Evolutionary conservation across 2,797 vertebrate genomes (phyloP), one percentile per base, ranked within the genome.

Genomic region (Sitta carolinensis): DNA sequence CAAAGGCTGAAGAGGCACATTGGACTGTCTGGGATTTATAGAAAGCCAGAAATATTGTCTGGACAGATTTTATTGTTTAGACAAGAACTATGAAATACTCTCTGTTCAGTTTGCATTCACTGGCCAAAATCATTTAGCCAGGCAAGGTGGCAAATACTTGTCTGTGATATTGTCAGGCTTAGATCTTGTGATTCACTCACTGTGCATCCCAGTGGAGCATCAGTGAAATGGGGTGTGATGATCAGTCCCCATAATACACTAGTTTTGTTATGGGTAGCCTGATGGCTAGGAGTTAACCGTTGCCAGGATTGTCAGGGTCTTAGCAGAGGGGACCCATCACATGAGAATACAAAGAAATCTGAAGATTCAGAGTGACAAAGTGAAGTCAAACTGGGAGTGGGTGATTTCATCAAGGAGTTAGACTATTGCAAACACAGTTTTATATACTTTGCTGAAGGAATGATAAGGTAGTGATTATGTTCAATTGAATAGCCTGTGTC

Each of bases 241-340:
- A 81, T 57, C 17, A n/a, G 17, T 21, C 30, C 43, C 13, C 40
- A 40, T 32, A 84, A 78, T 9, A 26, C 19, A 30, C 20, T 0
- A 0, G 4, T 12, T 26, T 23, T 68, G 6, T 52, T 52, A 55
- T 1, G 1, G 30, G 57, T n/a, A 80, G 50, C 58, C 30, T 1
- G 1, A 29, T 45, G 30, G n/a, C 3, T 38, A 29, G 54, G 25
- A 30, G 13, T 43, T 79, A 82, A 29, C 17, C n/a, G n/a, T 1
- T 20, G 23, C 20, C 8, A 62, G 79, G 32, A 34, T 69, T 76
- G 21, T 57, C 22, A 22, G 14, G 14, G 27, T 50, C 45, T 83
- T 4, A 36, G 1, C 42, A 74, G 68, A 45, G 42, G 17, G 30
- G 3, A 63, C 52, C 20, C 42, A 36, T 5, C 15, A 20, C 26